Evolutionary conservation across 2,113 vertebrate genomes (phyloP).

Genomic region (Riparia riparia): DNA sequence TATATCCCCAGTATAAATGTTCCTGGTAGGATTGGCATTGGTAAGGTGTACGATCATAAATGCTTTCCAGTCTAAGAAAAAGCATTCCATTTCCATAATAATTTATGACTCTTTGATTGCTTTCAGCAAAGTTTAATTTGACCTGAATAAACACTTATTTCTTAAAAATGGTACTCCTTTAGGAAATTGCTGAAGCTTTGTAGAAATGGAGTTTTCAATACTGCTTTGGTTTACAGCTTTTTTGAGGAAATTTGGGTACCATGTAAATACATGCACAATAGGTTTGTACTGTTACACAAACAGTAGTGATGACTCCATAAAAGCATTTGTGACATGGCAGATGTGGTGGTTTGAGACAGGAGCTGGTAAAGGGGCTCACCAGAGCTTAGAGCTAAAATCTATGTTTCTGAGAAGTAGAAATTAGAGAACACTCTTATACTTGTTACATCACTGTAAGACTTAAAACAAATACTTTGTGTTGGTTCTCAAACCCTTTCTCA

Average conservation of each 20-base stretch:
- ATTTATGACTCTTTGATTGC: neutral
- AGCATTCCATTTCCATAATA: neutral
- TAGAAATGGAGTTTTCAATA: neutral
- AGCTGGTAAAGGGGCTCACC: neutral
- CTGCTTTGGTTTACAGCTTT: neutral
- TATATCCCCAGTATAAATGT: neutral
- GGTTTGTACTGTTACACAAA: neutral
- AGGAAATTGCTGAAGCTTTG: neutral
- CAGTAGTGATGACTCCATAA: neutral
- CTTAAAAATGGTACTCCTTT: neutral
- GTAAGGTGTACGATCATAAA: accelerated
- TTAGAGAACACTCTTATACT: neutral
- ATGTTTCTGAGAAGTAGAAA: neutral
- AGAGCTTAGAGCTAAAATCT: neutral
- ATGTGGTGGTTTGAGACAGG: neutral
- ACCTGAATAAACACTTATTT: neutral
- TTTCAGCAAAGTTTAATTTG: neutral
- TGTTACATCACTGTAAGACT: neutral
- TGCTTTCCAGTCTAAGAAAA: neutral
- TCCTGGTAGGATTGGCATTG: neutral
- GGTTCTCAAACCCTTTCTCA: neutral
- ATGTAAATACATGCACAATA: neutral
- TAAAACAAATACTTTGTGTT: neutral
- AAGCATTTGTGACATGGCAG: neutral
- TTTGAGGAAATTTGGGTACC: neutral